phyloP scores from a whole-genome alignment of 2,797 vertebrate genomes.

The Dendrocincla tyrannina region DNA sequence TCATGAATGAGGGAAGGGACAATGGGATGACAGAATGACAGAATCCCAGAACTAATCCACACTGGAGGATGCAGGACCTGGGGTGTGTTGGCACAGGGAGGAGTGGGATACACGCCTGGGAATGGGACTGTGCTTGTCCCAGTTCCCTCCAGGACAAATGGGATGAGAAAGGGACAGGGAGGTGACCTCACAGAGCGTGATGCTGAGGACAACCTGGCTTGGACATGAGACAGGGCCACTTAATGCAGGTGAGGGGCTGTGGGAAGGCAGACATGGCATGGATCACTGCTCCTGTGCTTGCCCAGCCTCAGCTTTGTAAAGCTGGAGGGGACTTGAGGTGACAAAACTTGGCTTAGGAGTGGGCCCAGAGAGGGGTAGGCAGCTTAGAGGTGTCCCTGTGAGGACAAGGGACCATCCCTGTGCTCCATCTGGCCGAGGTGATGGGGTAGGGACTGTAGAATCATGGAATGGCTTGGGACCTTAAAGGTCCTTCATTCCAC shows the following conservation, averaged over 20 bases:
- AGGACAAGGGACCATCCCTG: background rate
- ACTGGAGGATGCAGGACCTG: background rate
- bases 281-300: background rate
- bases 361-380: no score
- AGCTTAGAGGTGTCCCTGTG: background rate
- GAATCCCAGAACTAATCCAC: background rate
- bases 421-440: background rate
- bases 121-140: background rate
- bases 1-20: background rate
- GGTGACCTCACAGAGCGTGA: fast-evolving
- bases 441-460: background rate
- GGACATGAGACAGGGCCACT: background rate
- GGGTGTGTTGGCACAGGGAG: background rate
- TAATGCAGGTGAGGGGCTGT: background rate
- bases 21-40: background rate
- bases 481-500: background rate
- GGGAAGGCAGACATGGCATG: background rate
- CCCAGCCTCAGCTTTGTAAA: background rate
- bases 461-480: fast-evolving
- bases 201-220: background rate
- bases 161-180: fast-evolving
- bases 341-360: background rate
- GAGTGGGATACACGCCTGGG: background rate
- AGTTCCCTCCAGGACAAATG: fast-evolving
- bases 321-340: background rate